These are phyloP conservation scores for Meandrusa payeni DNA, from an alignment of 2,888 invertebrate species.

Conservation along the genomic window DNA sequence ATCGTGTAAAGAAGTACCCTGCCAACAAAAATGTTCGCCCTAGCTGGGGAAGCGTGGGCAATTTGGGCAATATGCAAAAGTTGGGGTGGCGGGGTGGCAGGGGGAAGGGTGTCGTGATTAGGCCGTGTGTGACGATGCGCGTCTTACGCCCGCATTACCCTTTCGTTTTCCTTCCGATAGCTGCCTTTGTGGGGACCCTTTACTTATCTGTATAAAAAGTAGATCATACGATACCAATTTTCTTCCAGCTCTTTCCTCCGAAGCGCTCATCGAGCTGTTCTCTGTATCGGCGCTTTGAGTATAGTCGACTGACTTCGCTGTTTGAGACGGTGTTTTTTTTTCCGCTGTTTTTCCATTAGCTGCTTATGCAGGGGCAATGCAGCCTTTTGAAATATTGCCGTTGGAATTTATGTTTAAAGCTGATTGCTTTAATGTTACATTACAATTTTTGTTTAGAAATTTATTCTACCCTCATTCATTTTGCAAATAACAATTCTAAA, in stretches of 20 bases:
- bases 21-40: conserved; percentile 55
- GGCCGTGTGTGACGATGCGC: conserved; percentile 80
- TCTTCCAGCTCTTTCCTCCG: conserved; percentile 46
- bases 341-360: conserved; percentile 21
- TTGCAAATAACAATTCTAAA: too few species aligned
- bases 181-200: conserved; percentile 68
- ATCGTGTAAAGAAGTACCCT: conserved; percentile 45
- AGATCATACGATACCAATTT: conserved; percentile 70
- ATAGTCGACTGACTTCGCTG: conserved; percentile 25
- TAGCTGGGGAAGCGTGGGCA: conserved; percentile 62
- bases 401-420: not conserved
- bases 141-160: conserved; percentile 81
- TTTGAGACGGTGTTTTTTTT: conserved; percentile 18
- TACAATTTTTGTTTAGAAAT: too few species aligned
- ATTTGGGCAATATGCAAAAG: conserved; percentile 79
- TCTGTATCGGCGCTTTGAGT: conserved; percentile 35
- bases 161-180: conserved; percentile 80
- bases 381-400: not conserved
- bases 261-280: conserved; percentile 32
- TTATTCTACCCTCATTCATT: too few species aligned
- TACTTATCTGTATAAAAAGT: conserved; percentile 59
- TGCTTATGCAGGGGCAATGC: not conserved
- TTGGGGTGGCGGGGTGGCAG: conserved; percentile 52
- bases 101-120: conserved; percentile 63
- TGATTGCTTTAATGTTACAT: too few species aligned